Base-by-base conservation (phyloP, 2,888 invertebrate genomes). In the Synergus gifuensis region DNA sequence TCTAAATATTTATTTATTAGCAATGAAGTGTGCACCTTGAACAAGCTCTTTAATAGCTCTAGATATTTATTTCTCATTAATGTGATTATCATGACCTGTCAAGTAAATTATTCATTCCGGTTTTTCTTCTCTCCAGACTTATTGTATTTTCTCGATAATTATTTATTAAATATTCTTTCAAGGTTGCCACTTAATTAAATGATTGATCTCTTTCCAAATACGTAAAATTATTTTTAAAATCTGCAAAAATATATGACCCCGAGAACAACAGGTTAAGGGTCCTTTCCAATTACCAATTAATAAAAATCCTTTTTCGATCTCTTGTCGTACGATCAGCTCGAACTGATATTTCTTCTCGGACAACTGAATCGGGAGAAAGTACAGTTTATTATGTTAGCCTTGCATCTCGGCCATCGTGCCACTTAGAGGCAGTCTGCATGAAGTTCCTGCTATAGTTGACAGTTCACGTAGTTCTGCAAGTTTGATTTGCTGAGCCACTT, bases 391-490 rank as follows among this genome's bases (percentile, higher is more conserved):
- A 89, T 89, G 88, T 88, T 87, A 90, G 88, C 88, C 90, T 91
- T 91, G 89, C 89, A 90, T 88, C 91, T 87, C 90, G 89, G 88
- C 87, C 89, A 86, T 84, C 84, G 91, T 90, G 86, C 90, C 84
- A 90, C 89, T 90, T 90, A 84, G 83, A 80, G 83, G 82, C 81
- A 82, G 81, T 76, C 78, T 81, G 81, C 28, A 28, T 28, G 28
- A 82, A 76, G 82, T 83, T 78, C 46, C 49, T 54, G 54, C 36
- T 73, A n/a, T n/a, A 28, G 73, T 54, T 73, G 73, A 73, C 73
- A 54, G 73, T 54, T 73, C 73, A 11, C 49, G 54, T 73, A 73
- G 54, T 73, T 73, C 54, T 73, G 54, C 73, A 73, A 73, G 73
- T 36, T 54, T 54, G 73, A 73, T 73, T 73, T 73, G 73, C 73